A percentile compares a stretch with the other conserved stretches of the same genome.
phyloP scores from a whole-genome alignment of 1,140 invertebrate genomes.

The Hylaeus volcanicus region DNA sequence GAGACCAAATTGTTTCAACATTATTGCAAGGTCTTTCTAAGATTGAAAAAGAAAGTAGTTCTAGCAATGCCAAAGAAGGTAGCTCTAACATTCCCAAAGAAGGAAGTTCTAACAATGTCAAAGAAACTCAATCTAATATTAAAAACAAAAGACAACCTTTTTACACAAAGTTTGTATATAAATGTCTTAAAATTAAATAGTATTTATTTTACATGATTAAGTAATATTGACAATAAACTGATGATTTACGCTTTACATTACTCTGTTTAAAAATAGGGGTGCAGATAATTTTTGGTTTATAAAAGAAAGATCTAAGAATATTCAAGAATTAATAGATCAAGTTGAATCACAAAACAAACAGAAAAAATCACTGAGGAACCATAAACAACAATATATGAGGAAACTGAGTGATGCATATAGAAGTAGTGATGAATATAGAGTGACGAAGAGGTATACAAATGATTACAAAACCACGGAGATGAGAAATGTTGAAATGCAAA shows the following conservation, averaged over 20 bases:
- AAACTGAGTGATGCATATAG: too few species aligned
- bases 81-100: not conserved
- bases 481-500: too few species aligned
- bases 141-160: not conserved
- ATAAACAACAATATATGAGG: too few species aligned
- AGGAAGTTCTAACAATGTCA: not conserved
- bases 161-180: conserved; percentile 9
- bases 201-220: conserved; percentile 10
- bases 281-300: too few species aligned
- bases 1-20: conserved; percentile 85
- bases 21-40: conserved; percentile 13
- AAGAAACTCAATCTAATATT: not conserved
- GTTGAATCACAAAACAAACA: too few species aligned
- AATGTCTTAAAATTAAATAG: conserved; percentile 7
- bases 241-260: conserved; percentile 8
- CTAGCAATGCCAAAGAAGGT: not conserved
- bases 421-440: too few species aligned
- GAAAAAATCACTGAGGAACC: too few species aligned
- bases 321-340: too few species aligned
- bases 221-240: not conserved
- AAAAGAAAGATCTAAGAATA: too few species aligned
- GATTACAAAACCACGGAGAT: too few species aligned
- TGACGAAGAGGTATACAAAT: too few species aligned
- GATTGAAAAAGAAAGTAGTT: not conserved
- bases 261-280: not conserved